Percentiles rank a stretch among this genome's conserved stretches.
These are phyloP conservation scores for Drosophila meridionalis DNA, from an alignment of 2,888 invertebrate species.

Conservation along the genomic window DNA sequence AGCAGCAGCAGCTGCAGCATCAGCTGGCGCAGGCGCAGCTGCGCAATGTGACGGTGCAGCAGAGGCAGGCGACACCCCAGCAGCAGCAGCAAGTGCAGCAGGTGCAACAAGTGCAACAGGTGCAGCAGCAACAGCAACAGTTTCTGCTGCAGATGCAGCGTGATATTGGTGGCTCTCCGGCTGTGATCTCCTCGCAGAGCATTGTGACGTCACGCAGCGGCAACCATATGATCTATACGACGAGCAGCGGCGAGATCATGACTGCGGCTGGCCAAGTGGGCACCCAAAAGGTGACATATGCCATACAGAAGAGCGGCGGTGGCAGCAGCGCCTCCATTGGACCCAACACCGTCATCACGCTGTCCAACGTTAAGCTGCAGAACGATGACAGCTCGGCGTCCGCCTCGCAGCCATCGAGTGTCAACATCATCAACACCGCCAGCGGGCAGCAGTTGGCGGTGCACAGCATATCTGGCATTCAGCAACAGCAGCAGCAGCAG, in stretches of 20 bases:
- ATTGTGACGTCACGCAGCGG: conserved; percentile 71
- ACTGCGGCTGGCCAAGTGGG: conserved; percentile 58
- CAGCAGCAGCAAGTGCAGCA: conserved; percentile 57
- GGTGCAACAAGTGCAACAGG: conserved; percentile 26
- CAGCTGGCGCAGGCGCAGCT: conserved; percentile 76
- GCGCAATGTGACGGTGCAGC: conserved; percentile 78
- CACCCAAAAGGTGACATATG: conserved; percentile 82
- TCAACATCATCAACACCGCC: conserved; percentile 81
- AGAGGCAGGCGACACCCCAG: conserved; percentile 68
- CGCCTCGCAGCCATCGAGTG: conserved; percentile 60
- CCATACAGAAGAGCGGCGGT: conserved; percentile 63
- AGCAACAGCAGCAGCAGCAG: conserved; percentile 50
- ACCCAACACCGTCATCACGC: conserved; percentile 81
- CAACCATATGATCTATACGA: conserved; percentile 83
- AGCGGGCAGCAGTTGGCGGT: conserved; percentile 82
- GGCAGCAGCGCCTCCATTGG: conserved; percentile 67
- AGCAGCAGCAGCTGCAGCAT: conserved; percentile 75
- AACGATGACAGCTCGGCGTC: conserved; percentile 64
- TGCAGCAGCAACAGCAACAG: conserved; percentile 69
- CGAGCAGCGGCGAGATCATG: conserved; percentile 75
- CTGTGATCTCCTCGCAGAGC: conserved; percentile 51
- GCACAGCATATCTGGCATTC: conserved; percentile 78
- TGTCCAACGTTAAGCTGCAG: conserved; percentile 82
- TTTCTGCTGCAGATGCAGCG: conserved; percentile 81
- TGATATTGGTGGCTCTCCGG: conserved; percentile 67